Evolutionary conservation across 2,113 vertebrate genomes (phyloP).

Genomic region (Perca schrenkii): DNA sequence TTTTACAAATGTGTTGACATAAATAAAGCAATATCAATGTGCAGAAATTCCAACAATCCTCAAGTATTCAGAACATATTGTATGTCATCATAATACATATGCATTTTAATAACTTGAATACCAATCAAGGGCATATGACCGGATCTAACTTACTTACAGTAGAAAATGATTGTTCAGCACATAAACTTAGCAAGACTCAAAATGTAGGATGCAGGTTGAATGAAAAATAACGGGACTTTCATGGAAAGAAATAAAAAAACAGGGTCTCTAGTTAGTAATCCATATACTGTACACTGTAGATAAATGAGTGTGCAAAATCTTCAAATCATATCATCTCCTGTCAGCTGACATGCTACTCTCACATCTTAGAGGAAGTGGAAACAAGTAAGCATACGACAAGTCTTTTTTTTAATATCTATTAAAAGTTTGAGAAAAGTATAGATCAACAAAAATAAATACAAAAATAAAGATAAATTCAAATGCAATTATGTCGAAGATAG

Average conservation of each 20-base stretch:
- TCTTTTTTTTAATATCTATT: background rate
- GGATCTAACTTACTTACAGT: background rate
- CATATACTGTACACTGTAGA: background rate
- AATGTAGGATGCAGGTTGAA: background rate
- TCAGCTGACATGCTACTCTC: conserved; percentile 18
- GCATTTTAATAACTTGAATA: background rate
- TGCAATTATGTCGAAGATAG: background rate
- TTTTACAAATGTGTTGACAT: background rate
- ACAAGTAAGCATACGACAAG: background rate
- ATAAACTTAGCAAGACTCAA: background rate
- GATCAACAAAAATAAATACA: conserved; percentile 13
- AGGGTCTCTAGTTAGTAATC: background rate
- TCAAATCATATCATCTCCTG: background rate
- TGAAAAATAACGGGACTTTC: background rate
- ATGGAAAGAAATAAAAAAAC: background rate
- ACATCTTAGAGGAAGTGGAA: conserved; percentile 44
- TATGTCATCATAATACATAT: background rate
- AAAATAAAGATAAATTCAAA: background rate
- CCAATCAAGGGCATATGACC: background rate
- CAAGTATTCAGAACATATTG: background rate
- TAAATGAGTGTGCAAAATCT: background rate
- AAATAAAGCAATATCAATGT: conserved; percentile 27
- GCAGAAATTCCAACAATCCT: background rate
- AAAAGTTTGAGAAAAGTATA: background rate
- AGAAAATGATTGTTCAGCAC: background rate